Conservation (phyloP, 2,113 vertebrate genomes). For the Muscicapa adusta region DNA sequence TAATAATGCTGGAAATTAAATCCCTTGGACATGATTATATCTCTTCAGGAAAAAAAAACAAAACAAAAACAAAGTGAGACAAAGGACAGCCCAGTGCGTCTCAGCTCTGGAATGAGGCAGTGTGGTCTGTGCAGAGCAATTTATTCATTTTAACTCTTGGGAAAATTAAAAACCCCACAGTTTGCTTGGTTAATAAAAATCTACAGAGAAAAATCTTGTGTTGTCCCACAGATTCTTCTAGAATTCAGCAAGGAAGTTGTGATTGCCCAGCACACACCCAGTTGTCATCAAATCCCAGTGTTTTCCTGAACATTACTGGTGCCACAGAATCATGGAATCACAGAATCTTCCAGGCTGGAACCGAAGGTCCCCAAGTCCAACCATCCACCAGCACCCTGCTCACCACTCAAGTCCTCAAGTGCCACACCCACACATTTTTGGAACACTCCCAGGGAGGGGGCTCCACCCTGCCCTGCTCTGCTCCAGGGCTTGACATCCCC, state of each 20-base stretch:
- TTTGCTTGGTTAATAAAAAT: not conserved
- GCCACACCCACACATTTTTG: not conserved
- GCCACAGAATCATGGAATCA: not conserved
- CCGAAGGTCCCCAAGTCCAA: too few species aligned
- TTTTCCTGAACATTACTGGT: not conserved
- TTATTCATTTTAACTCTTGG: not conserved
- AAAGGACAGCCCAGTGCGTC: not conserved
- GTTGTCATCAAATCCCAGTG: fast-evolving
- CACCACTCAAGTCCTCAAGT: not conserved
- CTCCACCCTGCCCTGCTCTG: not conserved
- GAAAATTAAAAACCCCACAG: not conserved
- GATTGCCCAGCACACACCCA: not conserved
- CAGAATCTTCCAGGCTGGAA: fast-evolving
- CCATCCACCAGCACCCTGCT: not conserved
- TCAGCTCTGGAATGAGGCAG: not conserved
- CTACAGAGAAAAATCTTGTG: not conserved
- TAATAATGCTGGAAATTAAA: not conserved
- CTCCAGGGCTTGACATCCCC: not conserved
- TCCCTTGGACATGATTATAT: not conserved
- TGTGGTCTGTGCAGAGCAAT: not conserved
- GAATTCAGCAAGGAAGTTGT: not conserved
- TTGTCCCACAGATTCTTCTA: not conserved
- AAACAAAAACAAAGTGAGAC: not conserved
- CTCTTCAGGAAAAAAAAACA: not conserved
- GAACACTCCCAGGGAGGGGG: not conserved